These are phyloP conservation scores for Entomyzon cyanotis DNA, from an alignment of 2,113 vertebrate genomes.

Conservation along the genomic window DNA sequence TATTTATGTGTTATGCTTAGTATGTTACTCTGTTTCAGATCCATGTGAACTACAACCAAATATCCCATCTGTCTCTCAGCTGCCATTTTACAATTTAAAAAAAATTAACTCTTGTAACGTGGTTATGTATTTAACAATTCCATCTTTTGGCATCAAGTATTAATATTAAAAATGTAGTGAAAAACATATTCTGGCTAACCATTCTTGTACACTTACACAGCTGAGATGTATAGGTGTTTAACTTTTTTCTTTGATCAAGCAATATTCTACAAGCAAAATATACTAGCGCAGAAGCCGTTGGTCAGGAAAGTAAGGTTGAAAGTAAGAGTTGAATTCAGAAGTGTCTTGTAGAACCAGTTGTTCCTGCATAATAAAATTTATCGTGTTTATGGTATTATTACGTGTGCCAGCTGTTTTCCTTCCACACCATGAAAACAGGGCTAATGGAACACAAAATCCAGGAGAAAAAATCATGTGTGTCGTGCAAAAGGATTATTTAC, in stretches of 20 bases:
- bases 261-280: background rate
- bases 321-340: background rate
- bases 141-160: background rate
- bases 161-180: background rate
- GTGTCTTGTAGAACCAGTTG: background rate
- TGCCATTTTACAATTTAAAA: background rate
- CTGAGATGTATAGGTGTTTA: background rate
- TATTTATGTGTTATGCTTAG: background rate
- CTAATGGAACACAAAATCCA: background rate
- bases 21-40: background rate
- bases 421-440: background rate
- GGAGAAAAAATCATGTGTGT: background rate
- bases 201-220: background rate
- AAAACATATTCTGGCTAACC: background rate
- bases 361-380: background rate
- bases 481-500: background rate
- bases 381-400: background rate
- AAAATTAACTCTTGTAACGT: background rate
- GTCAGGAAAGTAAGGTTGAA: background rate
- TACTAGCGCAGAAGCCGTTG: background rate
- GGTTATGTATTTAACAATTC: background rate
- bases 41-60: background rate
- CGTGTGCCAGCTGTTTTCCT: background rate
- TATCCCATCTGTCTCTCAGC: background rate
- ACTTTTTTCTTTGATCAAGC: background rate